phyloP scores from a whole-genome alignment of 2,113 vertebrate genomes.

The Aphelocoma coerulescens region DNA sequence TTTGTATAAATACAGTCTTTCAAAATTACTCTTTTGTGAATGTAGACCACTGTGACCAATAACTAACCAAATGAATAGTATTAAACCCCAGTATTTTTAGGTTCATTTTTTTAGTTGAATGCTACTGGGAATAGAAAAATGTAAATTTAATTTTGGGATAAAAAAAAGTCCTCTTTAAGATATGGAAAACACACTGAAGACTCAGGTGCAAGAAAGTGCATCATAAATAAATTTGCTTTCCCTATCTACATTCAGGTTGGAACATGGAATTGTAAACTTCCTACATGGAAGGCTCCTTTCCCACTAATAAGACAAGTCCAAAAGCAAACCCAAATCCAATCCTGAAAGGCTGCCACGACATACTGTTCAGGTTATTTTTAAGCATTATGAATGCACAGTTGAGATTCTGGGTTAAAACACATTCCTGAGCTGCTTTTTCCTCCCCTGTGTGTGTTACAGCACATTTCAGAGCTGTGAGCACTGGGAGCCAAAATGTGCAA shows the following conservation, averaged over 20 bases:
- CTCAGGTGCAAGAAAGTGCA: neutral
- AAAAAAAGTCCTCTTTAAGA: neutral
- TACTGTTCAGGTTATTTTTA: neutral
- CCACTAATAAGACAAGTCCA: neutral
- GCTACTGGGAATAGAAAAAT: neutral
- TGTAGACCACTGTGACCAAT: accelerated
- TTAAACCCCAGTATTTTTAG: neutral
- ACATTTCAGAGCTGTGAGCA: neutral
- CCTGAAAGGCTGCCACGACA: neutral
- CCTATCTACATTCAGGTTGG: neutral
- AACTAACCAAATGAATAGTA: neutral
- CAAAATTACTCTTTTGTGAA: neutral
- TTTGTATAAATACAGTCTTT: neutral
- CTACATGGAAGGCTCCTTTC: neutral
- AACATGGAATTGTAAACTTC: neutral
- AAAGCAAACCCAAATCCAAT: neutral
- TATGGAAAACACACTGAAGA: neutral
- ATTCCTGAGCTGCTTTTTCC: neutral
- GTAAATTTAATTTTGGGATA: neutral
- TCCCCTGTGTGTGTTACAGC: neutral
- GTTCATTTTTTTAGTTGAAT: neutral
- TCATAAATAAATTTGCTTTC: neutral
- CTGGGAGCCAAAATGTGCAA: neutral
- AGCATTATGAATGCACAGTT: neutral
- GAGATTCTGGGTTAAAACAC: neutral